These are phyloP conservation scores for Cossypha heuglini DNA, from an alignment of 2,797 vertebrate species.

Conservation along the genomic window DNA sequence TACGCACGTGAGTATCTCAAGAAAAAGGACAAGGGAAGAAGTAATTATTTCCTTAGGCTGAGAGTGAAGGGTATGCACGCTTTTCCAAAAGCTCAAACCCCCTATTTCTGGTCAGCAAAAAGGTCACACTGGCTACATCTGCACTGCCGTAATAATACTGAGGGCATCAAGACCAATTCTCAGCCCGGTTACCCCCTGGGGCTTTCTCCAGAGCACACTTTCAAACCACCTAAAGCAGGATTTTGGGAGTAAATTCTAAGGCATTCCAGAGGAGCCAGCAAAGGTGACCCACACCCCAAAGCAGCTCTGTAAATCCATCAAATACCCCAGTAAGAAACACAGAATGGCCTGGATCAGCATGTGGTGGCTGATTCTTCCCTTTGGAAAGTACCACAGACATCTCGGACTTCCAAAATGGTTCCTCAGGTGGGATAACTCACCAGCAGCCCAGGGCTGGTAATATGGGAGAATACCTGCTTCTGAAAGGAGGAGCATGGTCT, in stretches of 20 bases:
- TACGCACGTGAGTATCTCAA: conserved; percentile 81
- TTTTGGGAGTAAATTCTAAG: background rate
- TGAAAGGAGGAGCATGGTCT: background rate
- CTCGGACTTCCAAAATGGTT: background rate
- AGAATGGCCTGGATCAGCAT: background rate
- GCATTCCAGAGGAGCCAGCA: background rate
- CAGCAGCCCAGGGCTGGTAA: background rate
- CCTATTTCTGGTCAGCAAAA: background rate
- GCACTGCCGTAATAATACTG: background rate
- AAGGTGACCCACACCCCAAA: fast-evolving
- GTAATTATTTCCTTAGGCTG: background rate
- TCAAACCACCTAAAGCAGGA: background rate
- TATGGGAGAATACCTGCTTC: background rate
- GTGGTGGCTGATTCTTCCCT: background rate
- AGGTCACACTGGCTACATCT: background rate
- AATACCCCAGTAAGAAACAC: background rate
- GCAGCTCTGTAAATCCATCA: background rate
- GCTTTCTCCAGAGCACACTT: background rate
- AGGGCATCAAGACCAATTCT: background rate
- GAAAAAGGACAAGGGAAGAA: background rate
- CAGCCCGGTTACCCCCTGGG: background rate
- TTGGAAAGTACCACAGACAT: background rate
- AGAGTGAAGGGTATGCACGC: background rate
- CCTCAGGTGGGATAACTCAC: background rate
- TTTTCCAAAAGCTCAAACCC: background rate